These are phyloP conservation scores for Proisotoma minuta DNA, from an alignment of 2,888 invertebrate genomes.

Conservation along the genomic window DNA sequence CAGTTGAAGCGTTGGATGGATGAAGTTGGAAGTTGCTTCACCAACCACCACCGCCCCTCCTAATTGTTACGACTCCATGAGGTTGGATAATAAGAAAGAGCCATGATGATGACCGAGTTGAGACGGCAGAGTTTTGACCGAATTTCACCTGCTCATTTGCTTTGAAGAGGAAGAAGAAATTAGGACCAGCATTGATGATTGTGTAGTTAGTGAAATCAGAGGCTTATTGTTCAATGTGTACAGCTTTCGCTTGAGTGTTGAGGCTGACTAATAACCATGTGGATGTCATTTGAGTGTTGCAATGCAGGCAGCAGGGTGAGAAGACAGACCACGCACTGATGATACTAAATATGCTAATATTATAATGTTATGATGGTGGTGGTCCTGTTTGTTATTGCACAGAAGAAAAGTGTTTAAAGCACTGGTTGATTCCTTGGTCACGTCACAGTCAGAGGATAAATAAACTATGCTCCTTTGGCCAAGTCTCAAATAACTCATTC, in stretches of 20 bases:
- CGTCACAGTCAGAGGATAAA: background rate
- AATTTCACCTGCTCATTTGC: background rate
- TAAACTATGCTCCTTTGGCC: background rate
- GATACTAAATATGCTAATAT: no score
- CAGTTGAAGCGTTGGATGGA: background rate
- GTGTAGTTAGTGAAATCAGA: background rate
- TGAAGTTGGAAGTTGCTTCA: background rate
- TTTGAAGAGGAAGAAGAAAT: background rate
- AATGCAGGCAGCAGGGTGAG: no score
- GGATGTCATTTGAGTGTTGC: background rate
- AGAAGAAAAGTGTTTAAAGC: background rate
- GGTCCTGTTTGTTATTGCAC: no score
- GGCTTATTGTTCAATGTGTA: background rate
- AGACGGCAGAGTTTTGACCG: background rate
- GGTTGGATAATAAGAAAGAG: background rate
- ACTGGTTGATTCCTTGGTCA: background rate
- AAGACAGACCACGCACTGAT: no score
- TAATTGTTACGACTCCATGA: background rate
- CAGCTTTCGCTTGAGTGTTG: background rate
- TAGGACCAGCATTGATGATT: background rate
- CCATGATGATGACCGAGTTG: background rate
- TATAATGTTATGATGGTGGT: background rate
- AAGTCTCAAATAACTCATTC: background rate
- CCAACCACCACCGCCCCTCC: background rate
- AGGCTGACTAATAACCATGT: background rate